Percentiles rank a stretch among this genome's conserved stretches.
phyloP scores from a whole-genome alignment of 2,113 vertebrate species.

The Chloroceryle aenea region DNA sequence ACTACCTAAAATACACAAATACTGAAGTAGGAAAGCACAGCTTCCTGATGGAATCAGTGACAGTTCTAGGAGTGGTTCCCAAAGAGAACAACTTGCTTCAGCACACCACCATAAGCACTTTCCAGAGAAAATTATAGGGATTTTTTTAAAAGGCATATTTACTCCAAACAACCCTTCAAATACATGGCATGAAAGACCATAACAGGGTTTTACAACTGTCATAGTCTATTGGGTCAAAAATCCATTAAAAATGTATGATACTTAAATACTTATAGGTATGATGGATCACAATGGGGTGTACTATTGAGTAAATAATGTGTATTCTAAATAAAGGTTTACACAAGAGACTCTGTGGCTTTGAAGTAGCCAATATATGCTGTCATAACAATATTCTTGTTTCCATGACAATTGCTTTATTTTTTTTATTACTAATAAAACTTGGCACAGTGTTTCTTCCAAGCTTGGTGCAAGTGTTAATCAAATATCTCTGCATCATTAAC shows the following conservation, averaged over 20 bases:
- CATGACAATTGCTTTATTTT: neutral
- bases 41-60: neutral
- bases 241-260: neutral
- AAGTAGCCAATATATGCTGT: neutral
- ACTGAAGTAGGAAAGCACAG: neutral
- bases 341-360: neutral
- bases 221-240: constrained; percentile 21
- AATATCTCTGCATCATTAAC: neutral
- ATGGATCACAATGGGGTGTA: neutral
- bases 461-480: neutral
- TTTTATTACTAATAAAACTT: neutral
- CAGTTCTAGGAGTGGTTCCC: neutral
- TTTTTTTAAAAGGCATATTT: constrained; percentile 2
- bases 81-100: neutral
- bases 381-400: neutral
- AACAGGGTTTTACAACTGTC: neutral
- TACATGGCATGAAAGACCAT: neutral
- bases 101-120: neutral
- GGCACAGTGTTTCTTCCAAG: neutral
- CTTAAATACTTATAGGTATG: constrained; percentile 6
- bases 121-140: neutral
- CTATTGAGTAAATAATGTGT: constrained; percentile 11
- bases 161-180: neutral
- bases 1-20: neutral
- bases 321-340: constrained; percentile 9